Evolutionary conservation across 2,797 vertebrate species (phyloP).

Genomic region (Bucorvus abyssinicus): DNA sequence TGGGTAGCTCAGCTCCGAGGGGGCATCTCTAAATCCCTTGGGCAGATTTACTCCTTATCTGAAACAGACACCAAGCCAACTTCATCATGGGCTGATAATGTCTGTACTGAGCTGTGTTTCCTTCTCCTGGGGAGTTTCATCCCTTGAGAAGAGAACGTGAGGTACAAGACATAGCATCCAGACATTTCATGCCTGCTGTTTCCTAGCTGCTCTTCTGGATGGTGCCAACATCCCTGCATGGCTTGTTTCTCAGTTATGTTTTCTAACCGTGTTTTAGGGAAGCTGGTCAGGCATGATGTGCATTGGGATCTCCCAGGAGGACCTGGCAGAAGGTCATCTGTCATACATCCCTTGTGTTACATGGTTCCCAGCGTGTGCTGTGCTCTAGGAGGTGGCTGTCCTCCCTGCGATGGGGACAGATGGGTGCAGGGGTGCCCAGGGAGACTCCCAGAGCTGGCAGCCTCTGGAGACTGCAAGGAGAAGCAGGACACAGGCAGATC

Average conservation of each 20-base stretch:
- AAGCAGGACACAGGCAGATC: background rate
- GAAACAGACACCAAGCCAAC: background rate
- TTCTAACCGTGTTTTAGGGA: background rate
- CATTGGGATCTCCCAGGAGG: background rate
- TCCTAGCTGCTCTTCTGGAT: background rate
- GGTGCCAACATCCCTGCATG: accelerated
- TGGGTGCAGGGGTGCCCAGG: background rate
- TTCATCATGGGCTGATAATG: background rate
- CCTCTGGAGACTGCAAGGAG: background rate
- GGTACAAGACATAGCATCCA: background rate
- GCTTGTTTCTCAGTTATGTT: background rate
- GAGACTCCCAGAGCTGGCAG: background rate
- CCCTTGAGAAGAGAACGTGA: background rate
- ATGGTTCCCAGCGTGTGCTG: accelerated
- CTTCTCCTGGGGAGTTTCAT: background rate
- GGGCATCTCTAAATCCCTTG: background rate
- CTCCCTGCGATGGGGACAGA: background rate
- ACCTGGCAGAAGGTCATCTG: background rate
- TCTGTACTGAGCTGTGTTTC: background rate
- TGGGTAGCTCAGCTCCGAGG: background rate
- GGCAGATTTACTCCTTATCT: background rate
- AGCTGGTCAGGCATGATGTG: background rate
- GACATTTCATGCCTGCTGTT: background rate
- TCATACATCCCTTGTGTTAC: accelerated
- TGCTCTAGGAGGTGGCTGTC: background rate